phyloP scores from a whole-genome alignment of 2,797 vertebrate species.

The Molossus molossus region DNA sequence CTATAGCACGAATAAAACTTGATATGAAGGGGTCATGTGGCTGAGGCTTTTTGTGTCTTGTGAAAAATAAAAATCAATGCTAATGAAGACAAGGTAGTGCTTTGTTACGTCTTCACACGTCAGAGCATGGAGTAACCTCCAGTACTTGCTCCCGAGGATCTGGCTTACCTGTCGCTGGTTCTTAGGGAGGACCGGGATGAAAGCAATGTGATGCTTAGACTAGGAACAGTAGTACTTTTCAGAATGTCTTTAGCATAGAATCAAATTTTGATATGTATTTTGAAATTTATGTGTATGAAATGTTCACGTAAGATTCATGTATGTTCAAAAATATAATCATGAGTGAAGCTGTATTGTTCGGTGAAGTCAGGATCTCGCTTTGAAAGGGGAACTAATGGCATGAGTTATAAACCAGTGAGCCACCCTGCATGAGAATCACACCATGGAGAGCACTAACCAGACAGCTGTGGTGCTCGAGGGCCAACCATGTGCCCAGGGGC shows the following conservation, averaged over 20 bases:
- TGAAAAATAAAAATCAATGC: not conserved
- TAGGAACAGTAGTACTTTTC: not conserved
- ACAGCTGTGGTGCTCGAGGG: not conserved
- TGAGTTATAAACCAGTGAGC: not conserved
- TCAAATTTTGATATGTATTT: not conserved
- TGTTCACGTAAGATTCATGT: not conserved
- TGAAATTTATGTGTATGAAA: not conserved
- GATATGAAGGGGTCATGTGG: not conserved
- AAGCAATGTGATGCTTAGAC: not conserved
- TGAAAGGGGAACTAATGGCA: not conserved
- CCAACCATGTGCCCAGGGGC: not conserved
- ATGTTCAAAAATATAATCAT: not conserved
- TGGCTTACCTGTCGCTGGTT: not conserved
- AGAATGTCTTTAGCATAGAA: not conserved
- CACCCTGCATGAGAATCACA: not conserved
- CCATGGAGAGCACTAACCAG: not conserved
- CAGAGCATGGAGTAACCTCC: not conserved
- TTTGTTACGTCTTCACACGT: not conserved
- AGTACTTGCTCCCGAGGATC: not conserved
- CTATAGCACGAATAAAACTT: not conserved
- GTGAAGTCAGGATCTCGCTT: not conserved
- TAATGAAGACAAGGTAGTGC: not conserved
- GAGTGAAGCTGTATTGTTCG: not conserved
- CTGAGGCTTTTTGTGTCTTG: slow-evolving; percentile 4
- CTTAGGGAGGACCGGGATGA: not conserved